phyloP scores from a whole-genome alignment of 2,888 invertebrate species.

The Caenorhabditis sp. region DNA sequence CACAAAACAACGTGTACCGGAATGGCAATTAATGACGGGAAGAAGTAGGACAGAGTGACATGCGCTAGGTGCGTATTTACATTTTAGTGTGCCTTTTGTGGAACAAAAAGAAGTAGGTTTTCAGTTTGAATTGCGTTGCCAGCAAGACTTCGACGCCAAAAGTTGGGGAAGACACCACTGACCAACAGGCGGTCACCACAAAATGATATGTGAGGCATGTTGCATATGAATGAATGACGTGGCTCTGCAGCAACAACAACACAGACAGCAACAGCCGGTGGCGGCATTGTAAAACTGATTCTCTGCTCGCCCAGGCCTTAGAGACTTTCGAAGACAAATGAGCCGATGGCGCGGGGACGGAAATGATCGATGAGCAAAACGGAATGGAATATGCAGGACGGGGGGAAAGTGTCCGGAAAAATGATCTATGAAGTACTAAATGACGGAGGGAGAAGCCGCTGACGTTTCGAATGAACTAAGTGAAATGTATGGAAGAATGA shows the following conservation, averaged over 20 bases:
- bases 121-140: too few species aligned
- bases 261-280: background rate
- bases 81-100: too few species aligned
- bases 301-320: background rate
- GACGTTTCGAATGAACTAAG: constrained; percentile 2
- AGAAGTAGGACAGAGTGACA: constrained; percentile 46
- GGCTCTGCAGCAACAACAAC: background rate
- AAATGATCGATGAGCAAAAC: constrained; percentile 45
- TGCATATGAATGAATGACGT: constrained; percentile 8
- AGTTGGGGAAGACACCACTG: too few species aligned
- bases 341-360: constrained; percentile 26
- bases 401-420: background rate
- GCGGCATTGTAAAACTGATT: constrained; percentile 19
- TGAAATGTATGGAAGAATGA: background rate
- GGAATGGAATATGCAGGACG: constrained; percentile 31
- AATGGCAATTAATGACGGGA: constrained; percentile 40
- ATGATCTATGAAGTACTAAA: constrained; percentile 44
- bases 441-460: background rate
- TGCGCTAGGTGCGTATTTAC: constrained; percentile 23
- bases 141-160: too few species aligned
- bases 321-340: constrained; percentile 41
- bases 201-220: too few species aligned
- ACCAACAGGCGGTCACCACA: too few species aligned
- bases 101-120: too few species aligned
- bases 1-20: constrained; percentile 37